phyloP scores from a whole-genome alignment of 1,140 invertebrate genomes.

The Pectinophora gossypiella region DNA sequence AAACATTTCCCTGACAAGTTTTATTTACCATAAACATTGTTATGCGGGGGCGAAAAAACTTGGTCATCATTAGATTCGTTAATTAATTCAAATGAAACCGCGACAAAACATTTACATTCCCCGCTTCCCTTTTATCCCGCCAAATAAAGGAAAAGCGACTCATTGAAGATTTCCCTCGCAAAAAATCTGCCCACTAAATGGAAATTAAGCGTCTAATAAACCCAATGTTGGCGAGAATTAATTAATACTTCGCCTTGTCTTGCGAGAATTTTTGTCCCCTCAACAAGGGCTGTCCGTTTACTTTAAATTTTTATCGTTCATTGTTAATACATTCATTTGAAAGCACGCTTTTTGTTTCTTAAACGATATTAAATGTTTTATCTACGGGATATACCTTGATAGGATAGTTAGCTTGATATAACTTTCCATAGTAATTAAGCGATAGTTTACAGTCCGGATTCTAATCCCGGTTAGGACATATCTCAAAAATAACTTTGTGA shows the following conservation, averaged over 20 bases:
- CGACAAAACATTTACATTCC: slow-evolving; percentile 65
- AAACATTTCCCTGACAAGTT: slow-evolving; percentile 68
- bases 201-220: slow-evolving; percentile 67
- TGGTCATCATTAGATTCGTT: slow-evolving; percentile 66
- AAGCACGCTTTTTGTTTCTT: no score
- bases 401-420: no score
- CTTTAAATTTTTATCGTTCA: not conserved
- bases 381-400: no score
- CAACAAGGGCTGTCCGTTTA: not conserved
- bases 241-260: slow-evolving; percentile 67
- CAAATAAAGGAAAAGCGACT: slow-evolving; percentile 45
- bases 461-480: no score
- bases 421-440: no score
- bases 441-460: no score
- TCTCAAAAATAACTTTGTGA: no score
- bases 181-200: slow-evolving; percentile 49
- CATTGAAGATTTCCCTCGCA: slow-evolving; percentile 37
- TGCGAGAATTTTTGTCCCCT: slow-evolving; percentile 58
- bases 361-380: no score
- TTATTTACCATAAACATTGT: slow-evolving; percentile 72
- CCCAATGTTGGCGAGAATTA: slow-evolving; percentile 52
- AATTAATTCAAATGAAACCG: slow-evolving; percentile 73
- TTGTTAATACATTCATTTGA: not conserved
- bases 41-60: slow-evolving; percentile 55
- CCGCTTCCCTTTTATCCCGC: slow-evolving; percentile 37